Evolutionary conservation across 2,888 invertebrate species (phyloP).

Genomic region (Acronicta psi): DNA sequence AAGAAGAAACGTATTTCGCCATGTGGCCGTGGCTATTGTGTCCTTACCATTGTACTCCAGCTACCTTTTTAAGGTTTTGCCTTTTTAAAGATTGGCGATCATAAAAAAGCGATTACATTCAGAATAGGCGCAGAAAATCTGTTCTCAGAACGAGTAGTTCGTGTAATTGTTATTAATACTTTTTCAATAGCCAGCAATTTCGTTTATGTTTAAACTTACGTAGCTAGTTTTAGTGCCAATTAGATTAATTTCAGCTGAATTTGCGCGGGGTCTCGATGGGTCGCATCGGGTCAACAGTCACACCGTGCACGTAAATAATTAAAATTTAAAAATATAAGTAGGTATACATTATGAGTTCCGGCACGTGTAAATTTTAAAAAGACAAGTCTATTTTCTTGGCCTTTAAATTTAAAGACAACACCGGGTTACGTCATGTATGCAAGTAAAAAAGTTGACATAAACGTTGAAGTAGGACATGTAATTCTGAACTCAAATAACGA

Average conservation of each 20-base stretch:
- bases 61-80: slow-evolving; percentile 79
- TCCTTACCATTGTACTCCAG: slow-evolving; percentile 76
- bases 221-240: slow-evolving; percentile 34
- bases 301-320: background rate
- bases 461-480: background rate
- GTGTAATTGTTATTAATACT: slow-evolving; percentile 51
- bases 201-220: slow-evolving; percentile 34
- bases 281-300: slow-evolving; percentile 21
- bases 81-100: slow-evolving; percentile 76
- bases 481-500: slow-evolving; percentile 1
- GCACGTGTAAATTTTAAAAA: no score
- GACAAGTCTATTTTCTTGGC: no score
- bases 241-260: slow-evolving; percentile 22
- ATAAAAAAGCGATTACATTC: slow-evolving; percentile 80
- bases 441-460: background rate
- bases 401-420: background rate
- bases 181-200: slow-evolving; percentile 30
- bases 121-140: slow-evolving; percentile 74
- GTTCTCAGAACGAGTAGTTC: slow-evolving; percentile 68
- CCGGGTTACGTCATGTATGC: no score
- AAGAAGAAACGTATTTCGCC: slow-evolving; percentile 74
- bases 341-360: no score
- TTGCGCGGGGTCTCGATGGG: slow-evolving; percentile 24
- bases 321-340: no score
- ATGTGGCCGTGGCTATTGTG: slow-evolving; percentile 83